Conservation (phyloP, 2,113 vertebrate species). For the Eonycteris spelaea region DNA sequence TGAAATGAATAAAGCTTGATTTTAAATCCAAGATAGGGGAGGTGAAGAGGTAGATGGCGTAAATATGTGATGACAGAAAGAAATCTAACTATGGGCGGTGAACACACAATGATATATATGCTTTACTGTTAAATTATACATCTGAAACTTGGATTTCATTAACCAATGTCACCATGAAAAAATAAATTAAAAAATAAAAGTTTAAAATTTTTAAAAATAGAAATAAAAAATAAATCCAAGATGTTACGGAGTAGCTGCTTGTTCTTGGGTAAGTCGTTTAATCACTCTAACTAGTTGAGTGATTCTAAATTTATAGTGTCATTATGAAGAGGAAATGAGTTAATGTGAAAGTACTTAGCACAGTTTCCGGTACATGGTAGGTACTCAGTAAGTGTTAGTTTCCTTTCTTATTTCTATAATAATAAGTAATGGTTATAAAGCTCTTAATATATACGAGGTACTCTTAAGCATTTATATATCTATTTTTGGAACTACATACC, state of each 20-base stretch:
- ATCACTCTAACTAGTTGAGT: not conserved
- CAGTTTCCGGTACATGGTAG: not conserved
- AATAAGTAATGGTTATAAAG: not conserved
- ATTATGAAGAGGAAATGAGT: not conserved
- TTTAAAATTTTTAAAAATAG: too few relatives aligned
- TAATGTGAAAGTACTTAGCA: not conserved
- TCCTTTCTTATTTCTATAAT: not conserved
- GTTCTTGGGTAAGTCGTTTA: not conserved
- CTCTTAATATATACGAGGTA: not conserved
- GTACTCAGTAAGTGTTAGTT: not conserved
- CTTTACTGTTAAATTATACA: too few relatives aligned
- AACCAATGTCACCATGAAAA: too few relatives aligned
- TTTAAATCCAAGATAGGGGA: not conserved
- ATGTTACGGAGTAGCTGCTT: not conserved
- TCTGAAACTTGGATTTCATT: too few relatives aligned
- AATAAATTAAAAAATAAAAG: too few relatives aligned
- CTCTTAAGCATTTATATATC: not conserved
- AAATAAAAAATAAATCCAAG: not conserved
- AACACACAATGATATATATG: too few relatives aligned
- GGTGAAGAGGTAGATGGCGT: too few relatives aligned
- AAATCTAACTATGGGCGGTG: too few relatives aligned
- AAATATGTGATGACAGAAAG: too few relatives aligned
- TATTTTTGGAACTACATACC: not conserved
- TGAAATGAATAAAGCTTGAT: not conserved
- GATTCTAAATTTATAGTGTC: not conserved